Evolutionary conservation across 2,888 invertebrate genomes (phyloP).

Genomic region (Trisateles emortualis): DNA sequence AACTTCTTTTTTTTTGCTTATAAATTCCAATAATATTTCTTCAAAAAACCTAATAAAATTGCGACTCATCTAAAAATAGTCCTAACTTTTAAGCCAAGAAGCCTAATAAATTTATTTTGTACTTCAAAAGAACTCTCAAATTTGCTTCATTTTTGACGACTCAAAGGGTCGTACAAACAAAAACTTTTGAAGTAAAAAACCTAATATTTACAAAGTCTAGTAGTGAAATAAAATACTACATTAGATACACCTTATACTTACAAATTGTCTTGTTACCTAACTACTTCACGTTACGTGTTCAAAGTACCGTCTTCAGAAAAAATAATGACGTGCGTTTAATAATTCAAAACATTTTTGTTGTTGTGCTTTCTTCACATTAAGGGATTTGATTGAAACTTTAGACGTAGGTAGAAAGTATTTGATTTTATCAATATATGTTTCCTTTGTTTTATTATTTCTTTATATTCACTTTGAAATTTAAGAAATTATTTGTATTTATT

Average conservation of each 20-base stretch:
- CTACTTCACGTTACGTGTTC: background rate
- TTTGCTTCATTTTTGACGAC: constrained; percentile 12
- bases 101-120: background rate
- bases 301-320: background rate
- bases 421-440: background rate
- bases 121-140: background rate
- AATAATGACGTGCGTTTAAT: background rate
- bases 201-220: constrained; percentile 3
- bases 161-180: constrained; percentile 13
- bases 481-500: no score
- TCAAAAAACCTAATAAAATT: background rate
- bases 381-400: constrained; percentile 6
- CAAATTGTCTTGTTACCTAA: background rate
- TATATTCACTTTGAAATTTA: background rate
- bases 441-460: background rate
- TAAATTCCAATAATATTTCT: background rate
- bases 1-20: no score
- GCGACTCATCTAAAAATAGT: background rate
- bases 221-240: background rate
- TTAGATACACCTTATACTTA: background rate
- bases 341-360: background rate
- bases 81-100: background rate
- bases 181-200: constrained; percentile 12
- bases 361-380: background rate
- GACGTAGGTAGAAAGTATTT: background rate